phyloP scores from a whole-genome alignment of 1,140 invertebrate species.

The Sitodiplosis mosellana region DNA sequence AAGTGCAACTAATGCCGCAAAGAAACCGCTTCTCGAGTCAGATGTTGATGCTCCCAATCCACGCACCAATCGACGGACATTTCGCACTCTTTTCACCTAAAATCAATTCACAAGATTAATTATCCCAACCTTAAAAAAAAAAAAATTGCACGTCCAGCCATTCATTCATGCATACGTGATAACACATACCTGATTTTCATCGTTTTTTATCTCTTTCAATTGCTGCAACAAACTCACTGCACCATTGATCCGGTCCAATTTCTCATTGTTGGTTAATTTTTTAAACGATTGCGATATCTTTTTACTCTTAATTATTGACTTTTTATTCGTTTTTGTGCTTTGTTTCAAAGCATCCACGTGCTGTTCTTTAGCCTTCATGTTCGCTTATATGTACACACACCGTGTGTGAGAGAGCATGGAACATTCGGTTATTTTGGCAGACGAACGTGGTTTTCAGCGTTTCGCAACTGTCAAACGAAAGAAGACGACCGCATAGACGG shows the following conservation, averaged over 20 bases:
- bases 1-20: constrained; percentile 7
- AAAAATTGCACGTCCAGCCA: too few relatives aligned
- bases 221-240: constrained; percentile 6
- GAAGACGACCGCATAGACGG: too few relatives aligned
- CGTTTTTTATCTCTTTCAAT: constrained; percentile 4
- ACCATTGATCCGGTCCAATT: constrained; percentile 4
- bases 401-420: too few relatives aligned
- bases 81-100: constrained; percentile 4
- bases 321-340: background rate
- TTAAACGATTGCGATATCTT: constrained; percentile 8
- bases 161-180: background rate
- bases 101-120: constrained; percentile 3
- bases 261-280: constrained; percentile 5
- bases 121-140: constrained; percentile 2
- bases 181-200: constrained; percentile 5
- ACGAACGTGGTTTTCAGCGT: too few relatives aligned
- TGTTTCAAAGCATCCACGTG: too few relatives aligned
- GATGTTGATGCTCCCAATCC: constrained; percentile 9
- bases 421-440: too few relatives aligned
- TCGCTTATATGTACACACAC: too few relatives aligned
- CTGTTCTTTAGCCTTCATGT: too few relatives aligned
- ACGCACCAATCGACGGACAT: constrained; percentile 7
- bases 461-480: too few relatives aligned
- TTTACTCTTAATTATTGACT: constrained; percentile 1
- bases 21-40: constrained; percentile 6